A percentile compares a stretch with the other conserved stretches of the same genome.
Conservation (phyloP, 2,888 invertebrate species). For the Synergus laeviventris region DNA sequence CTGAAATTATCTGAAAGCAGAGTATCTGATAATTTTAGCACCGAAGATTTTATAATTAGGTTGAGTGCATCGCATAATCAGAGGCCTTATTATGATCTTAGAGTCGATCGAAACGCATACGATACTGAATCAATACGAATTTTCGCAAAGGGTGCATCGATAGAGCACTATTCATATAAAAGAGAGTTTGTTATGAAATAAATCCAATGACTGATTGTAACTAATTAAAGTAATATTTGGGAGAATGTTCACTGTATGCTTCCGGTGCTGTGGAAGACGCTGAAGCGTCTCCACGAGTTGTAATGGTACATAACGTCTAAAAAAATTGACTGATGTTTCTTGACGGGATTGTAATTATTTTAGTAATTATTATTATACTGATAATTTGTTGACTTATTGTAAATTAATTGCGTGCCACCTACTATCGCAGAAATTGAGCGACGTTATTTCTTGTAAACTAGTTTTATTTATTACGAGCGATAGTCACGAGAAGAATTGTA, state of each 20-base stretch:
- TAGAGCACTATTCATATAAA: constrained; percentile 33
- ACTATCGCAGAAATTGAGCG: constrained; percentile 44
- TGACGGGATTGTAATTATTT: constrained; percentile 41
- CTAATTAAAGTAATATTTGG: constrained; percentile 63
- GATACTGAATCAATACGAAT: constrained; percentile 45
- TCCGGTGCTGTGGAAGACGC: constrained; percentile 55
- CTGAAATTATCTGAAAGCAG: too few relatives aligned
- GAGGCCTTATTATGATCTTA: constrained; percentile 67
- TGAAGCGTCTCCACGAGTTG: constrained; percentile 26
- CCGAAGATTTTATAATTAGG: constrained; percentile 49
- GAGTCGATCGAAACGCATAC: constrained; percentile 46
- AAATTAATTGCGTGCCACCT: constrained; percentile 16
- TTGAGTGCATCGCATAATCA: constrained; percentile 60
- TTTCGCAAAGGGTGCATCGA: constrained; percentile 44
- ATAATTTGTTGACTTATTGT: constrained; percentile 43
- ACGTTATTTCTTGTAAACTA: not conserved
- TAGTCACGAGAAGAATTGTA: not conserved
- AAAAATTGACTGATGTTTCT: constrained; percentile 45
- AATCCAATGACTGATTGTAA: constrained; percentile 72
- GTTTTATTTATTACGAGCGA: constrained; percentile 3
- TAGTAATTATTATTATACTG: constrained; percentile 16
- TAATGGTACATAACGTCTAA: constrained; percentile 37
- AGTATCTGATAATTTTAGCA: constrained; percentile 45
- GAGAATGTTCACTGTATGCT: constrained; percentile 72
- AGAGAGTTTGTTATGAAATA: constrained; percentile 68